Evolutionary conservation across 2,113 vertebrate species (phyloP), one percentile per base, ranked within the genome.

Genomic region (Thunnus maccoyii): DNA sequence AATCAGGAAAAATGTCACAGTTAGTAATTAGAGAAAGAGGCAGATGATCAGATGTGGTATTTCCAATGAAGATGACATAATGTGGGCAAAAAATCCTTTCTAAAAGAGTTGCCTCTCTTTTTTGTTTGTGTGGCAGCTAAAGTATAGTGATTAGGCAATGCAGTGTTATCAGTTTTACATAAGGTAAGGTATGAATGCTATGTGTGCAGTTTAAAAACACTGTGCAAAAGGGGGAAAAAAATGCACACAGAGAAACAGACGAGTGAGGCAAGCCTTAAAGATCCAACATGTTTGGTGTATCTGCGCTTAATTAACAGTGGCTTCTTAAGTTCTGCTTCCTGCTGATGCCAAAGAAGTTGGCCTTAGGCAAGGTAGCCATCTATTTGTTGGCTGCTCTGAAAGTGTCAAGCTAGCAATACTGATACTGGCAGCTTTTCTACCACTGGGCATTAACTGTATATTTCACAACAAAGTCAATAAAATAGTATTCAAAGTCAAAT

Each of bases 1-100:
- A 79, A 76, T 83, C 36, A 71, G 73, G 41, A 72, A 83, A 86
- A 88, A 93, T 93, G 83, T 88, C 89, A 90, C 61, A 3, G 57
- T 80, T 46, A 68, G 64, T 76, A 72, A 89, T 88, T 83, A 41
- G 7, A 90, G 36, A 74, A 86, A 85, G 57, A 78, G 62, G 76
- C 66, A 63, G 22, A 65, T 80, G 73, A 89, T 88, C 76, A 79
- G 68, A 85, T 80, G 60, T 89, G 87, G 83, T 71, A 84, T 91
- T 90, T 91, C 11, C 9, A 79, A 81, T 68, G 50, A 80, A 56
- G 55, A 81, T 69, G 36, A 66, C 27, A 74, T 67, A 72, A 84
- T 30, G 7, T 2, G 10, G 15, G 13, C 4, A 12, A 6, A 67
- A 61, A 52, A 11, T 7, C 51, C 18, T 68, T n/a, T 54, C 15